Evolutionary conservation across 1,140 invertebrate species (phyloP).

Genomic region (Apis laboriosa): DNA sequence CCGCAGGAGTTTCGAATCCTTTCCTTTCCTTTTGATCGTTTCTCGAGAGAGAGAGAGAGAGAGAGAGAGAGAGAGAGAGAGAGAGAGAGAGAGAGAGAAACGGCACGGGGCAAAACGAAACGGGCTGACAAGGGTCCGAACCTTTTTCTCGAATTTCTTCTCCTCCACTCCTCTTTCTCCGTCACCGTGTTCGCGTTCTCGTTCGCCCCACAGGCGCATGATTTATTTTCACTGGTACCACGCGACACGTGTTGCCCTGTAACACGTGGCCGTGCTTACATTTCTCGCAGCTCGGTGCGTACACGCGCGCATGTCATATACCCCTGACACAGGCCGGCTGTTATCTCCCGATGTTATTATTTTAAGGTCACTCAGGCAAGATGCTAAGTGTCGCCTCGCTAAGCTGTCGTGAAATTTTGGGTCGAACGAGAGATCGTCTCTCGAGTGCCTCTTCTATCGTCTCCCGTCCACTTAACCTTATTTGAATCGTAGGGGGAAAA

Average conservation of each 20-base stretch:
- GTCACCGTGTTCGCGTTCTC: constrained; percentile 19
- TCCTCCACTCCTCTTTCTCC: constrained; percentile 21
- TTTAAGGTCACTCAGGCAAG: constrained; percentile 52
- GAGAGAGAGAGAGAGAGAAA: not conserved
- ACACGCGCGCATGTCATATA: constrained; percentile 35
- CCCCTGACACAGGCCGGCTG: constrained; percentile 44
- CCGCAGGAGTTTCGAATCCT: constrained; percentile 5
- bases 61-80: too few relatives aligned
- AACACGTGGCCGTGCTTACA: constrained; percentile 69
- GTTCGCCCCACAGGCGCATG: constrained; percentile 48
- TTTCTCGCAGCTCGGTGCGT: constrained; percentile 46
- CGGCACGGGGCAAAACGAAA: constrained; percentile 63
- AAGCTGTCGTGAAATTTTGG: not conserved
- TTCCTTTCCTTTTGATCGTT: constrained; percentile 37
- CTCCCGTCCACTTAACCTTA: not conserved
- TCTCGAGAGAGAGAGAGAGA: not conserved
- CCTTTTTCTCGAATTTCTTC: constrained; percentile 68
- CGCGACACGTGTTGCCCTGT: constrained; percentile 69
- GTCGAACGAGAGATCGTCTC: not conserved
- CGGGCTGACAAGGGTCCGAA: constrained; percentile 59
- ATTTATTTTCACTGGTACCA: constrained; percentile 72
- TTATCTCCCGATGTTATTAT: constrained; percentile 59
- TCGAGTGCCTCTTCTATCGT: not conserved
- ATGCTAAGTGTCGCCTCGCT: constrained; percentile 7
- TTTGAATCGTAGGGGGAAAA: too few relatives aligned